Evolutionary conservation across 2,113 vertebrate genomes (phyloP).

Genomic region (Argyrosomus japonicus): DNA sequence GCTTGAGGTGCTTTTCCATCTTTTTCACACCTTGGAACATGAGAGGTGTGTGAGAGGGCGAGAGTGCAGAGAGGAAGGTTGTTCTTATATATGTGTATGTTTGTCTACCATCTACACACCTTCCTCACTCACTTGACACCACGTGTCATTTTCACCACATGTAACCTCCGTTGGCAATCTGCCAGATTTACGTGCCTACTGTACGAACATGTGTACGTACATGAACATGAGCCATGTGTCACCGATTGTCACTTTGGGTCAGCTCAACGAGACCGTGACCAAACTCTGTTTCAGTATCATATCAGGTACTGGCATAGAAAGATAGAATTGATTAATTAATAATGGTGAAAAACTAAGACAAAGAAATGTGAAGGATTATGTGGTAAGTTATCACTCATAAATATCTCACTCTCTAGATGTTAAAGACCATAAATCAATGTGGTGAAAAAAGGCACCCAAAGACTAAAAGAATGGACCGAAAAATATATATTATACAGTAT

Average conservation of each 20-base stretch:
- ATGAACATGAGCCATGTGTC: constrained; percentile 5
- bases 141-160: constrained; percentile 48
- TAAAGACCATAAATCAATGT: too few species aligned
- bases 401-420: background rate
- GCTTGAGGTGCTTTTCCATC: constrained; percentile 63
- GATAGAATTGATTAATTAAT: background rate
- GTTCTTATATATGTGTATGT: background rate
- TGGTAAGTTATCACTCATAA: background rate
- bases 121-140: constrained; percentile 52
- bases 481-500: too few species aligned
- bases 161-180: constrained; percentile 52
- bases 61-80: constrained; percentile 24
- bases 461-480: background rate
- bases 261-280: background rate
- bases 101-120: constrained; percentile 21
- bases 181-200: constrained; percentile 49
- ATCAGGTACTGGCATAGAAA: background rate
- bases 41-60: constrained; percentile 50
- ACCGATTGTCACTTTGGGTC: background rate
- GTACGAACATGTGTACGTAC: constrained; percentile 4
- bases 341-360: background rate
- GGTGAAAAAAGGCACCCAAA: background rate
- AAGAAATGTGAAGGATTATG: background rate
- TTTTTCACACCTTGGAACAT: constrained; percentile 71
- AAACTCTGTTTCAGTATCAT: background rate